These are phyloP conservation scores for Sakesphorus luctuosus DNA, from an alignment of 2,113 vertebrate species.

Conservation along the genomic window DNA sequence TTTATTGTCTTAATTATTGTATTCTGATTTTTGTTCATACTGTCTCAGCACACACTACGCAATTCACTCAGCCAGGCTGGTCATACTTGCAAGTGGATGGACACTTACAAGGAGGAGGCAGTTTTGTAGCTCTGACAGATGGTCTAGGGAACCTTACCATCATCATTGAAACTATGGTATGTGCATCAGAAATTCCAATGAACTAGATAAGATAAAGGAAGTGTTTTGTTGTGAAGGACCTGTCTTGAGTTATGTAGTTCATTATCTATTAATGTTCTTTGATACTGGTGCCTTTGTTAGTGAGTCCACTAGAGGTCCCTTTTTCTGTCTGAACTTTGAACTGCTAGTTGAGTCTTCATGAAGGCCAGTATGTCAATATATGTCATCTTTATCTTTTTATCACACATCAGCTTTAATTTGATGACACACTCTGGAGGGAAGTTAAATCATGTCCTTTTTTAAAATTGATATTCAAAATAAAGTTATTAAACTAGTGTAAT, in stretches of 20 bases:
- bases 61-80: conserved; percentile 94
- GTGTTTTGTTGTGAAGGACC: not conserved
- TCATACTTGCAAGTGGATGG: conserved; percentile 91
- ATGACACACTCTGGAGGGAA: not conserved
- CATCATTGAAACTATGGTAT: conserved; percentile 95
- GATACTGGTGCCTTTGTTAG: not conserved
- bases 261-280: not conserved
- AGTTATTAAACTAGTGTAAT: not conserved
- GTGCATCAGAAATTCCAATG: not conserved
- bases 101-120: conserved; percentile 88
- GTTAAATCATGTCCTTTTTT: not conserved
- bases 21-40: not conserved
- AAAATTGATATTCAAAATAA: not conserved
- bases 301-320: not conserved
- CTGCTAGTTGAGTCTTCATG: not conserved
- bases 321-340: not conserved
- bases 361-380: not conserved
- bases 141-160: conserved; percentile 89
- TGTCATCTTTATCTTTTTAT: not conserved
- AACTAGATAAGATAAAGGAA: not conserved
- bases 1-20: not conserved
- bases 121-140: conserved; percentile 93
- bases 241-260: not conserved
- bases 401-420: not conserved
- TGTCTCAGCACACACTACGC: conserved; percentile 90